These are phyloP conservation scores for Cyclophora albipunctata DNA, from an alignment of 2,888 invertebrate species.

Conservation along the genomic window DNA sequence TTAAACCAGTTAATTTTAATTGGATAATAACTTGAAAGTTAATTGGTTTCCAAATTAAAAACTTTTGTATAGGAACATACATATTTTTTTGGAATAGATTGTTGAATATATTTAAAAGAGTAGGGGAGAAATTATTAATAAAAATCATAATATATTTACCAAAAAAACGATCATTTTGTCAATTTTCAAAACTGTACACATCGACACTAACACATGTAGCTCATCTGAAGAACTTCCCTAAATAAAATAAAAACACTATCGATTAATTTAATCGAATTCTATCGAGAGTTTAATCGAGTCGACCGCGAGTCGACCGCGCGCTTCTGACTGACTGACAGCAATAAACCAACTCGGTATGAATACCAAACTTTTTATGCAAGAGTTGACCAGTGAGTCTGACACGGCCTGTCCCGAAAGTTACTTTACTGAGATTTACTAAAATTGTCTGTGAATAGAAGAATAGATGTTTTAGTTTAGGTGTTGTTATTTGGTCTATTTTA, in stretches of 20 bases:
- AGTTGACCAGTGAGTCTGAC: conserved; percentile 3
- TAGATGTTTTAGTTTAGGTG: too few species aligned
- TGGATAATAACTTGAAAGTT: too few species aligned
- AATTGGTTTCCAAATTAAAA: too few species aligned
- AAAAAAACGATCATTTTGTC: too few species aligned
- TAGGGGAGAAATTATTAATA: too few species aligned
- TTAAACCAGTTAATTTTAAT: too few species aligned
- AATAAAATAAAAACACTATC: conserved; percentile 2
- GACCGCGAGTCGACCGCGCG: conserved; percentile 24
- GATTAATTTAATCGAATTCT: not conserved
- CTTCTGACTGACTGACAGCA: conserved; percentile 27
- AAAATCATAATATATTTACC: too few species aligned
- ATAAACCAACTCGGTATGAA: conserved; percentile 18
- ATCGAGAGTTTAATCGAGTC: not conserved
- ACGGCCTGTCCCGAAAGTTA: not conserved
- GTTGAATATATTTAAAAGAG: too few species aligned
- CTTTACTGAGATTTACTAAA: not conserved
- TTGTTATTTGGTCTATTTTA: too few species aligned
- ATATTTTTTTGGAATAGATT: too few species aligned
- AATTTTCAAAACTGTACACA: conserved; percentile 14
- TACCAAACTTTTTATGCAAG: conserved; percentile 20
- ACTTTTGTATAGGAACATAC: too few species aligned
- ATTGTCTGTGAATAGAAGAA: too few species aligned
- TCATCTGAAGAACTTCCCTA: conserved; percentile 2
- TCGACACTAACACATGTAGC: conserved; percentile 10